phyloP scores from a whole-genome alignment of 2,113 vertebrate genomes.

The Carlito syrichta region DNA sequence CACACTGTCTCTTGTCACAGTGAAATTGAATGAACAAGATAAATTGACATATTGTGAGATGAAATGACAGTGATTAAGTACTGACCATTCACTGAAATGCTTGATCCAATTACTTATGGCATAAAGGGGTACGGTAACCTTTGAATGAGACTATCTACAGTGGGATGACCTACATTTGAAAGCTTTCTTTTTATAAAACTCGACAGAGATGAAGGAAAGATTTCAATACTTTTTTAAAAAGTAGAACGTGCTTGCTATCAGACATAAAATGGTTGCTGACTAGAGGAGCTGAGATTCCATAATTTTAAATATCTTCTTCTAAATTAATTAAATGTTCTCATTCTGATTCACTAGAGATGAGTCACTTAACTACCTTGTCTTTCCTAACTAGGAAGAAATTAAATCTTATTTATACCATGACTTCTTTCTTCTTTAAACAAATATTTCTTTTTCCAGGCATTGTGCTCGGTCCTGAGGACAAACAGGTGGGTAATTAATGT shows the following conservation, averaged over 20 bases:
- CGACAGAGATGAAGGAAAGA: constrained; percentile 17
- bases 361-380: background rate
- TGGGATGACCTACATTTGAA: constrained; percentile 28
- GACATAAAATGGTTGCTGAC: background rate
- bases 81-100: constrained; percentile 29
- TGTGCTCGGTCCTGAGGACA: background rate
- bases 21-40: constrained; percentile 66
- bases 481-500: background rate
- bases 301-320: background rate
- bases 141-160: background rate
- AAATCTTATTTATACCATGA: background rate
- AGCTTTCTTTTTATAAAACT: constrained; percentile 24
- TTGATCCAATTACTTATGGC: constrained; percentile 56
- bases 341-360: background rate
- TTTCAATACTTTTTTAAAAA: background rate
- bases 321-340: background rate
- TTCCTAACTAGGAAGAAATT: background rate
- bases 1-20: constrained; percentile 51
- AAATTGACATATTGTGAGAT: constrained; percentile 64
- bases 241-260: background rate
- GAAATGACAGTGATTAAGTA: constrained; percentile 72
- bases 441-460: background rate
- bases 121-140: constrained; percentile 35
- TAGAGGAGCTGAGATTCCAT: background rate
- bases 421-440: background rate